Conservation (phyloP, 1,140 invertebrate genomes). For the Nasonia vitripennis region DNA sequence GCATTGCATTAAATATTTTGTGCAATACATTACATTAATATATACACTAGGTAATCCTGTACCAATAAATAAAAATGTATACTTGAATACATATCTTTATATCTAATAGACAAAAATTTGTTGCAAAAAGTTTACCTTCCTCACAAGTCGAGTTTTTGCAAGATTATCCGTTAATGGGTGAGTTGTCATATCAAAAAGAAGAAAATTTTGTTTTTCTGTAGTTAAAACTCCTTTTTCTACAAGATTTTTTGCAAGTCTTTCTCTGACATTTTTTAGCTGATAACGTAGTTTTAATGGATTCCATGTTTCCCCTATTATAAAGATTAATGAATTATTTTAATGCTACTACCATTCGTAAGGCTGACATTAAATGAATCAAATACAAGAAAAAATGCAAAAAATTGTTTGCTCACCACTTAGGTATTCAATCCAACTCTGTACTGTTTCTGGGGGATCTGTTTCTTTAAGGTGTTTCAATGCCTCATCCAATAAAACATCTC, state of each 20-base stretch:
- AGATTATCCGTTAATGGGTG: constrained; percentile 97
- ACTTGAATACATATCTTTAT: neutral
- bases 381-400: constrained; percentile 25
- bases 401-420: constrained; percentile 88
- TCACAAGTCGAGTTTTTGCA: constrained; percentile 97
- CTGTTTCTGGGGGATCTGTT: constrained; percentile 96
- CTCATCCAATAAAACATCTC: constrained; percentile 98
- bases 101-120: neutral
- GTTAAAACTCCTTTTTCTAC: constrained; percentile 99
- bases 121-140: constrained; percentile 83
- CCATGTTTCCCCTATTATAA: constrained; percentile 95
- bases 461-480: constrained; percentile 98
- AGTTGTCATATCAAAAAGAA: constrained; percentile 99
- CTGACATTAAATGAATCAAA: constrained; percentile 41
- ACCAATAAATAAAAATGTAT: constrained; percentile 12
- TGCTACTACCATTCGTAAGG: neutral
- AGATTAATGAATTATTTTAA: constrained; percentile 44
- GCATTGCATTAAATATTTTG: too few relatives aligned
- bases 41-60: neutral
- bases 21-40: neutral
- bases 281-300: constrained; percentile 99
- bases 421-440: constrained; percentile 99
- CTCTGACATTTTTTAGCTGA: constrained; percentile 98
- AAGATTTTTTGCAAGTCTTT: constrained; percentile 98
- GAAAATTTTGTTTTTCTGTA: constrained; percentile 99